Evolutionary conservation across 2,113 vertebrate genomes (phyloP).

Genomic region (Lophotis ruficrista): DNA sequence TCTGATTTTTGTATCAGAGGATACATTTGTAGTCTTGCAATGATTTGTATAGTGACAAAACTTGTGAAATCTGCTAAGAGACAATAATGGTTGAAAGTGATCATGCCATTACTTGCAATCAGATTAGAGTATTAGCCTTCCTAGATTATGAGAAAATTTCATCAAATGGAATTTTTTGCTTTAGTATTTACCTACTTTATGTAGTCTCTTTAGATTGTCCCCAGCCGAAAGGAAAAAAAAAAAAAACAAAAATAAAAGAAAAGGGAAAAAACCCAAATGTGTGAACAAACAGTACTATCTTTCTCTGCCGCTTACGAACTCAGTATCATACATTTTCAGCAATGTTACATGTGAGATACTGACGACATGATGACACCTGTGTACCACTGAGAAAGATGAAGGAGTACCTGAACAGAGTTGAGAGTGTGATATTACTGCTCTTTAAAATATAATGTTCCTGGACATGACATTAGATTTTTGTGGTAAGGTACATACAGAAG

Average conservation of each 20-base stretch:
- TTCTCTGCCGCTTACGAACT: background rate
- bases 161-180: background rate
- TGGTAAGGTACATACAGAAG: background rate
- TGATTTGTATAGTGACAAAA: background rate
- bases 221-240: background rate
- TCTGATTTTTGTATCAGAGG: background rate
- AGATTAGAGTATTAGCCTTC: background rate
- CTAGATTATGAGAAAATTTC: background rate
- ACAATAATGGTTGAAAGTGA: background rate
- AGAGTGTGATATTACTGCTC: background rate
- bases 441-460: background rate
- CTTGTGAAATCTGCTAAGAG: background rate
- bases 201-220: background rate
- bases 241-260: background rate
- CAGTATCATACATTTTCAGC: constrained; percentile 3
- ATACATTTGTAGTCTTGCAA: background rate
- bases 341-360: constrained; percentile 27
- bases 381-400: background rate
- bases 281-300: background rate
- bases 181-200: background rate
- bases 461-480: background rate
- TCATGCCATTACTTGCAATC: background rate
- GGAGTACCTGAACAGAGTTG: background rate
- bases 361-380: background rate
- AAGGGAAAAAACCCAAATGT: background rate